A percentile compares a stretch with the other conserved stretches of the same genome.
phyloP scores from a whole-genome alignment of 2,797 vertebrate species.

The Ceyx erithaca region DNA sequence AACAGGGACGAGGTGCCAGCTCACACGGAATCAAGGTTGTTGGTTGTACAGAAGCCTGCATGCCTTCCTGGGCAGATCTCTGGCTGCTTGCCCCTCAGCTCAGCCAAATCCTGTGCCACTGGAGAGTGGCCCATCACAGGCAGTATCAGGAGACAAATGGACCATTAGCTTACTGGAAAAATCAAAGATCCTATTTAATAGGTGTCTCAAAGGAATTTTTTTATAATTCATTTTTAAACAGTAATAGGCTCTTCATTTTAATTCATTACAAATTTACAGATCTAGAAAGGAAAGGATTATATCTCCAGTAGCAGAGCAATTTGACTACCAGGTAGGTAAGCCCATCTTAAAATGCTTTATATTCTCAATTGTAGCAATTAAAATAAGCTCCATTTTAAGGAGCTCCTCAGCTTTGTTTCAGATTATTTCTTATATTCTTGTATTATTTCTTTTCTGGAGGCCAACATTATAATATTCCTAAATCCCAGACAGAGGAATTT shows the following conservation, averaged over 20 bases:
- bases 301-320: neutral
- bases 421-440: too few species aligned
- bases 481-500: neutral
- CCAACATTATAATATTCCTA: neutral
- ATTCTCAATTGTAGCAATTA: neutral
- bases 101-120: neutral
- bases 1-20: neutral
- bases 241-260: conserved; percentile 25
- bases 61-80: neutral
- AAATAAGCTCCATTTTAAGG: neutral
- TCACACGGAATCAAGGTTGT: neutral
- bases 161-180: neutral
- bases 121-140: neutral
- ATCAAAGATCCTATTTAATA: conserved; percentile 10
- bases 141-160: neutral
- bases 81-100: neutral
- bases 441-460: neutral
- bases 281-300: neutral
- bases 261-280: neutral
- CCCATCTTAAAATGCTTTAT: neutral
- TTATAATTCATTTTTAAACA: neutral
- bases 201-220: neutral
- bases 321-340: neutral
- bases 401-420: neutral
- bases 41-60: neutral